A percentile compares a stretch with the other conserved stretches of the same genome.
Evolutionary conservation across 2,888 invertebrate species (phyloP).

Genomic region (Polydrusus cervinus): DNA sequence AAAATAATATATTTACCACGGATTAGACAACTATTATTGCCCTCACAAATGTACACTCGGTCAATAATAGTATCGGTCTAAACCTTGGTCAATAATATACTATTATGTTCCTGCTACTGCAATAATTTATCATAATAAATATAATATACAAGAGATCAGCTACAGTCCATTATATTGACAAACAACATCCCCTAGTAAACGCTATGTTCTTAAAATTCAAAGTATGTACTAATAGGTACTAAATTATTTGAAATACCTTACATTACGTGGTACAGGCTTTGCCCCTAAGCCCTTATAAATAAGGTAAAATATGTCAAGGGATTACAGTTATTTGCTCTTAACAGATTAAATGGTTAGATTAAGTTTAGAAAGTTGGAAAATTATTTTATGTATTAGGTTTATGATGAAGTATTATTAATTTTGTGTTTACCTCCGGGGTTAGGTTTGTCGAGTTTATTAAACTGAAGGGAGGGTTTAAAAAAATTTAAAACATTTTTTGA

Average conservation of each 20-base stretch:
- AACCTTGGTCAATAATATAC: no score
- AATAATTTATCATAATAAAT: no score
- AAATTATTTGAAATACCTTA: constrained; percentile 1
- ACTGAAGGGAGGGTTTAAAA: background rate
- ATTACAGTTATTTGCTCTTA: constrained; percentile 4
- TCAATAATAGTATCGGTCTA: no score
- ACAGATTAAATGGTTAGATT: constrained; percentile 3
- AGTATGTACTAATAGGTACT: background rate
- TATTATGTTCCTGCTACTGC: no score
- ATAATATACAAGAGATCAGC: no score
- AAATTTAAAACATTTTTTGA: background rate
- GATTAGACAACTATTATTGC: no score
- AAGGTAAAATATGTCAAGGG: background rate
- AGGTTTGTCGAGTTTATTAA: background rate
- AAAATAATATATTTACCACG: no score
- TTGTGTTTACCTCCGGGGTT: background rate
- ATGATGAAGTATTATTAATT: background rate
- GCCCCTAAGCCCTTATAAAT: background rate
- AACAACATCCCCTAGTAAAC: no score
- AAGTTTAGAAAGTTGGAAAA: constrained; percentile 20
- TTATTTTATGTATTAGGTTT: background rate
- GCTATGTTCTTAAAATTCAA: background rate
- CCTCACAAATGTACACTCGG: no score
- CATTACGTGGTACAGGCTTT: background rate
- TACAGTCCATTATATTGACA: no score